phyloP scores from a whole-genome alignment of 1,140 invertebrate species.

The Melipona quadrifasciata region DNA sequence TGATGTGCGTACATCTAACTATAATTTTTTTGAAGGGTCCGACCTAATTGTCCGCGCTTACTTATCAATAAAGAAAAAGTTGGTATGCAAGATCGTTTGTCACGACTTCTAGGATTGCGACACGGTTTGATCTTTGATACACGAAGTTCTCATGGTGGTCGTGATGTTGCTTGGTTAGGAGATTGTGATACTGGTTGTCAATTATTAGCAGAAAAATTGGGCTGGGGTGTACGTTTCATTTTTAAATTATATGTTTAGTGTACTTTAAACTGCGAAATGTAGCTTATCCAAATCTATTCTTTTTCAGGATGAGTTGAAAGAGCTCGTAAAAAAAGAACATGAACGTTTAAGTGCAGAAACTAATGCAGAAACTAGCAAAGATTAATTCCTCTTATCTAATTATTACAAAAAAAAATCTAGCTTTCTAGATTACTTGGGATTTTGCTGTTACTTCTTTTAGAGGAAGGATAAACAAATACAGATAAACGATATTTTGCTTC shows the following conservation, averaged over 20 bases:
- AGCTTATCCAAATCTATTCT: background rate
- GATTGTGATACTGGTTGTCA: constrained; percentile 94
- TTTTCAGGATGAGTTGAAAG: constrained; percentile 84
- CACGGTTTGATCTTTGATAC: constrained; percentile 87
- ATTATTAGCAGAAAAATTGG: constrained; percentile 90
- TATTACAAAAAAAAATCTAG: background rate
- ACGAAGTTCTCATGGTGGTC: constrained; percentile 81
- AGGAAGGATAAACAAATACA: background rate
- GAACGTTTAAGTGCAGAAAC: constrained; percentile 78
- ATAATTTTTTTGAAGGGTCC: constrained; percentile 83
- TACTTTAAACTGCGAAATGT: background rate
- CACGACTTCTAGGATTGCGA: constrained; percentile 82
- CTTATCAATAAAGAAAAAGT: constrained; percentile 93
- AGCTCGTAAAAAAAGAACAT: constrained; percentile 83
- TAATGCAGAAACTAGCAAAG: background rate
- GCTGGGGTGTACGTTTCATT: constrained; percentile 87
- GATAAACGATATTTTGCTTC: constrained; percentile 15
- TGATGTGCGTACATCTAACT: background rate
- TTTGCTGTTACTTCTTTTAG: background rate
- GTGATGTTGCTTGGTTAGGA: constrained; percentile 94
- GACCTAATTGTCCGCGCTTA: constrained; percentile 87
- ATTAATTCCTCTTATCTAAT: background rate
- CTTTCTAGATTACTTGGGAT: background rate
- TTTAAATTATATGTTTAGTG: constrained; percentile 29
- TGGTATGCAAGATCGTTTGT: constrained; percentile 83